phyloP scores from a whole-genome alignment of 2,797 vertebrate species.

The Lagodon rhomboides region DNA sequence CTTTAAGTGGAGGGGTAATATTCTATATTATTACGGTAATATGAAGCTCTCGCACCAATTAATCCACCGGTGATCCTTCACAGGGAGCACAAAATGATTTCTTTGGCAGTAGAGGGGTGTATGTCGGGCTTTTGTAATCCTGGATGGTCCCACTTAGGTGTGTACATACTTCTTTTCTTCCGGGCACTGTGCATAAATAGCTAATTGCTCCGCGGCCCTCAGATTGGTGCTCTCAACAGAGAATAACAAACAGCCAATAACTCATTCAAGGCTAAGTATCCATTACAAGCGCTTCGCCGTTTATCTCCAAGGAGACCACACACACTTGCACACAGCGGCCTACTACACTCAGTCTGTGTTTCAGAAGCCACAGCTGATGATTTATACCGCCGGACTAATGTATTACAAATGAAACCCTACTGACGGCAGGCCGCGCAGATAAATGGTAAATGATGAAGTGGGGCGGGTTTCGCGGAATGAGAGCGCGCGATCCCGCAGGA shows the following conservation, averaged over 20 bases:
- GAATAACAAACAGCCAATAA: constrained; percentile 80
- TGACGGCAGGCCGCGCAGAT: constrained; percentile 1
- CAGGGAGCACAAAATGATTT: constrained; percentile 22
- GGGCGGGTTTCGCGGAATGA: not conserved
- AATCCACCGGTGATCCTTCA: constrained; percentile 55
- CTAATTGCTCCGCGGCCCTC: constrained; percentile 77
- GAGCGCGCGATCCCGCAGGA: not conserved
- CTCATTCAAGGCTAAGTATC: constrained; percentile 62
- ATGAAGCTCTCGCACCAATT: constrained; percentile 50
- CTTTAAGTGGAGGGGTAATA: constrained; percentile 54
- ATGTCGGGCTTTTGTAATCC: constrained; percentile 39
- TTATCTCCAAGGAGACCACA: constrained; percentile 67
- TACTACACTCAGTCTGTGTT: constrained; percentile 31
- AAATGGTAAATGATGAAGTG: constrained; percentile 39
- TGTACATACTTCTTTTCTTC: constrained; percentile 38
- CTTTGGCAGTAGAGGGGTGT: constrained; percentile 26
- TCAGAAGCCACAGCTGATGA: constrained; percentile 29
- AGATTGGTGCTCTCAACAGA: constrained; percentile 74
- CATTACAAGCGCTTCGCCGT: constrained; percentile 52
- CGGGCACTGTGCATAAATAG: constrained; percentile 60
- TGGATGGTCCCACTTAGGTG: constrained; percentile 45
- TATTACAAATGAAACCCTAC: constrained; percentile 12
- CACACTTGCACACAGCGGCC: constrained; percentile 12
- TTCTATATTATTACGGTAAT: constrained; percentile 50
- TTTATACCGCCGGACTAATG: constrained; percentile 31